A percentile compares a stretch with the other conserved stretches of the same genome.
Conservation (phyloP, 2,113 vertebrate species). For the Alligator sinensis region DNA sequence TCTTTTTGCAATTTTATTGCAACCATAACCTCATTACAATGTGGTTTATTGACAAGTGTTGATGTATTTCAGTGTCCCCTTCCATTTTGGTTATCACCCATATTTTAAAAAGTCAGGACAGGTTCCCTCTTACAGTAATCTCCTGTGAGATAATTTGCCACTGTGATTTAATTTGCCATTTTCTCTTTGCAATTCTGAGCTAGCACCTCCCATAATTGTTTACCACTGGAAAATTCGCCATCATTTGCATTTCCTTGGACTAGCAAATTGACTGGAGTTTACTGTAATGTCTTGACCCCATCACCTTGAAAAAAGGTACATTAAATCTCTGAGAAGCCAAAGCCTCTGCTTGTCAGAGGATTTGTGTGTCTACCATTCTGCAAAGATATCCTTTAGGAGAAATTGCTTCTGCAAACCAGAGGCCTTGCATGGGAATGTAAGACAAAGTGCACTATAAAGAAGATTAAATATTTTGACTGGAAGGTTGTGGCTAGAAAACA, state of each 20-base stretch:
- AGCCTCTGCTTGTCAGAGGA: neutral
- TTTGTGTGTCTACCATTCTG: neutral
- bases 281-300: neutral
- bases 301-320: accelerated
- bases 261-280: too few species aligned
- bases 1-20: neutral
- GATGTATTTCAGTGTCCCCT: neutral
- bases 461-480: slow-evolving; percentile 25
- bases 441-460: slow-evolving; percentile 25
- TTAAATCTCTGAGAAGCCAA: neutral
- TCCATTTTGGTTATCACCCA: neutral
- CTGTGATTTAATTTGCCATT: too few species aligned
- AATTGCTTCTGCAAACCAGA: neutral
- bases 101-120: neutral
- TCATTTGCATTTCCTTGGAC: too few species aligned
- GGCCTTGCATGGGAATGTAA: slow-evolving; percentile 9
- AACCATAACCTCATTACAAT: neutral
- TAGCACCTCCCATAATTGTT: too few species aligned
- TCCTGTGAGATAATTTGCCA: too few species aligned
- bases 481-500: neutral
- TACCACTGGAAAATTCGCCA: too few species aligned
- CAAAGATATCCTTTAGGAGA: neutral
- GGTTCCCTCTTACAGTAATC: neutral
- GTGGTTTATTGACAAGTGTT: neutral
- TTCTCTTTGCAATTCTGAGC: too few species aligned